phyloP scores from a whole-genome alignment of 2,113 vertebrate genomes.

The Lathamus discolor region DNA sequence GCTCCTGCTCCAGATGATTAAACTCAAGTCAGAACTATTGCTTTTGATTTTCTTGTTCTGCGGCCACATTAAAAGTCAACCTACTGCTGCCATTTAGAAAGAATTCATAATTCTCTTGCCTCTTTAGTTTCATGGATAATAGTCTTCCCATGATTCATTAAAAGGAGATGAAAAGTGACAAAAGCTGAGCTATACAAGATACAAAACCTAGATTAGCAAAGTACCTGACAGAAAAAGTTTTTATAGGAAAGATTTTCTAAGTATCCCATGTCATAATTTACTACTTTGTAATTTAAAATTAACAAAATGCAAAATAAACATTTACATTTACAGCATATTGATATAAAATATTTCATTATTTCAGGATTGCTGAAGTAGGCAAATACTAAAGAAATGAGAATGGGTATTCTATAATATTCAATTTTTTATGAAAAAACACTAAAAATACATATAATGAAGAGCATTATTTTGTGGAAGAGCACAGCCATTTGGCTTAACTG shows the following conservation, averaged over 20 bases:
- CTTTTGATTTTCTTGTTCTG: not conserved
- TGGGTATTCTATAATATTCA: not conserved
- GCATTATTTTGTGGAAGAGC: not conserved
- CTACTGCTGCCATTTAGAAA: not conserved
- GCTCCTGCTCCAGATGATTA: not conserved
- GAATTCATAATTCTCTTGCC: not conserved
- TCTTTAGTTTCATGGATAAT: not conserved
- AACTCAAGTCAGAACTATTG: not conserved
- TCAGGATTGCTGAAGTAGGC: not conserved
- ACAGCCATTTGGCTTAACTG: not conserved
- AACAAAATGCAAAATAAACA: not conserved
- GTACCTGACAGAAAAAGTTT: not conserved
- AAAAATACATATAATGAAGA: not conserved
- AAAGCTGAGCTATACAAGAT: not conserved
- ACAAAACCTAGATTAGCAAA: not conserved
- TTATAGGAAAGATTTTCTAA: not conserved
- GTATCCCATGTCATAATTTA: not conserved
- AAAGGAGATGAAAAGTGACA: not conserved
- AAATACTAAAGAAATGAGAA: not conserved
- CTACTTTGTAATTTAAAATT: not conserved
- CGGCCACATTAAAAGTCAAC: not conserved
- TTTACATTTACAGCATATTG: not conserved
- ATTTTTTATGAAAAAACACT: not conserved
- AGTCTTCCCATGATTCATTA: not conserved
- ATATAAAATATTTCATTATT: not conserved